A percentile compares a stretch with the other conserved stretches of the same genome.
Evolutionary conservation across 35 echinoderm and acorn worm species (phyloP).

Genomic region (Amphiura filiformis): DNA sequence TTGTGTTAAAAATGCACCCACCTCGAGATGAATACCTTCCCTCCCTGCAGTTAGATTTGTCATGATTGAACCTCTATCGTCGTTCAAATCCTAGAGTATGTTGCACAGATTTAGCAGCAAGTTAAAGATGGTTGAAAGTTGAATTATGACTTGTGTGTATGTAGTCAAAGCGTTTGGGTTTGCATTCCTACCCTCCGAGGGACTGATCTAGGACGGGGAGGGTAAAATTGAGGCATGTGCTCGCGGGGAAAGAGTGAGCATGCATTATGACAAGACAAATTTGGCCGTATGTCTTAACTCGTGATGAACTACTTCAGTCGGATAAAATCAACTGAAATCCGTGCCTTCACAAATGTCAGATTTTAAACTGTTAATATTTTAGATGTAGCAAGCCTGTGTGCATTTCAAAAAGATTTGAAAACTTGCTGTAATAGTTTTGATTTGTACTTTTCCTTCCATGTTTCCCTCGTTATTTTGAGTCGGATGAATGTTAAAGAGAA

Average conservation of each 20-base stretch:
- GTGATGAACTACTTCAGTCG: background rate
- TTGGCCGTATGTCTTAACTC: constrained; percentile 4
- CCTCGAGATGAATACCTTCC: background rate
- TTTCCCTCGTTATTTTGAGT: too few relatives aligned
- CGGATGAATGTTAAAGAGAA: too few relatives aligned
- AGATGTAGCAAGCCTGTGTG: too few relatives aligned
- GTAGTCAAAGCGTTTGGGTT: background rate
- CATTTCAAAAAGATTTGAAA: too few relatives aligned
- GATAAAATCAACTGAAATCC: too few relatives aligned
- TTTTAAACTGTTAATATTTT: too few relatives aligned
- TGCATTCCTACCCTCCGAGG: background rate
- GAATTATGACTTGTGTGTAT: too few relatives aligned
- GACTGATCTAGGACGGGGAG: background rate
- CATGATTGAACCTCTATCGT: background rate
- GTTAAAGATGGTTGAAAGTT: background rate
- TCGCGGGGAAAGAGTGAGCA: background rate
- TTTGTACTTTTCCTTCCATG: too few relatives aligned
- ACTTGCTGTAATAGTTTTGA: too few relatives aligned
- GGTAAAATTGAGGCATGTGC: background rate
- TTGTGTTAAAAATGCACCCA: background rate
- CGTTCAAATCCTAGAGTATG: background rate
- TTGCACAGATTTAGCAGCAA: background rate
- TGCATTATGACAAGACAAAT: constrained; percentile 12
- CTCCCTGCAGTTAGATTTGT: background rate
- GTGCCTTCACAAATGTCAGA: too few relatives aligned